Base-by-base conservation (phyloP, 2,888 invertebrate genomes). In the Trachelus tabidus region DNA sequence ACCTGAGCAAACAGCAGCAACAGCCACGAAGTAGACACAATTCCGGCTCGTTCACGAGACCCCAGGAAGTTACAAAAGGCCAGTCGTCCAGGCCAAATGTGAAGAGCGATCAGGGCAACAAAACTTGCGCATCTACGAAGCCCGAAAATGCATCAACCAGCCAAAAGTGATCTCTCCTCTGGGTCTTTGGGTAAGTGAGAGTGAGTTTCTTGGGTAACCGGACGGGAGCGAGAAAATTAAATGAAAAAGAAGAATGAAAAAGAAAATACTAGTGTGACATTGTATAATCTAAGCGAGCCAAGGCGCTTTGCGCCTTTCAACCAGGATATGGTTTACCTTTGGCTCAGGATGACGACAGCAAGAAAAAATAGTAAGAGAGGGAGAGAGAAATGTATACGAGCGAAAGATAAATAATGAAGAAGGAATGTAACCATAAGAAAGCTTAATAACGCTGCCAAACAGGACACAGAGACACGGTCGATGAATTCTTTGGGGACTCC, bases 21-120 rank as follows among this genome's bases (percentile, higher is more conserved):
- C 85, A 87, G 73, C 83, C 89, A 2, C 83, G 86, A 76, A 89
- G 85, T 77, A 84, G 88, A 78, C 89, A 87, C 11, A 89, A 88
- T 83, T 88, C 88, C 23, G 88, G 89, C 77, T 88, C 89, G 23
- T 88, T 85, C 23, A 78, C 80, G 0, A 89, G 87, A 69, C 68
- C 87, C 3, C 90, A 88, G 75, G 89, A 91, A 78, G 73, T 82
- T 6, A 75, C 79, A 12, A 88, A 76, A 56, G 74, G 69, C 68
- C 79, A 15, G 68, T 34, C 68, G 68, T 34, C 23, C 69, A 69
- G 34, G 35, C 31, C 71, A 34, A 77, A 56, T 12, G 35, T 68
- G 31, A 75, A 56, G 12, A 71, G 30, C 31, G 71, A 31, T n/a
- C 71, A 37, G 75, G 69, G 74, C 76, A 71, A 75, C 37, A 83